These are phyloP conservation scores for Macrophya alboannulata DNA, from an alignment of 2,888 invertebrate genomes.

Conservation along the genomic window DNA sequence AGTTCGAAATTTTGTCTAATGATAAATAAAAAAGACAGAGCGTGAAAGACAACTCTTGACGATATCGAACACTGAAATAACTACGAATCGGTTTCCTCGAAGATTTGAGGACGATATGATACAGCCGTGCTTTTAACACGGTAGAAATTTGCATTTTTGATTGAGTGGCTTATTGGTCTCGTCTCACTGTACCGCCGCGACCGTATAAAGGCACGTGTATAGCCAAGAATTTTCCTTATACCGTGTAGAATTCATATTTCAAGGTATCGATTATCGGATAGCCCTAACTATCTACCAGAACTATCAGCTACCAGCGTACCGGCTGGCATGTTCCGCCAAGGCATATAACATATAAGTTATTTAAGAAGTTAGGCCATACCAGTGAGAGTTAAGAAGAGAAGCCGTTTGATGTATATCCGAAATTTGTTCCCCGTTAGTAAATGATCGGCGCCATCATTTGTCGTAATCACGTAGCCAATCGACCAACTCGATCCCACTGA, in stretches of 20 bases:
- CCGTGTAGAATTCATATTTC: conserved; percentile 47
- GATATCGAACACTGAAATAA: background rate
- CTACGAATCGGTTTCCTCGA: background rate
- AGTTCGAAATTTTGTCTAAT: too few relatives aligned
- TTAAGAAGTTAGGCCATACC: background rate
- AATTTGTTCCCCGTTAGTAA: conserved; percentile 41
- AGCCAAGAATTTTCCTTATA: background rate
- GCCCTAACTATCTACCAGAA: conserved; percentile 28
- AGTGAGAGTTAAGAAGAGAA: background rate
- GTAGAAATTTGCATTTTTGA: conserved; percentile 36
- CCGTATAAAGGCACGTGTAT: background rate
- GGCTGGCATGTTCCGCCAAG: background rate
- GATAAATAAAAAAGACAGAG: too few relatives aligned
- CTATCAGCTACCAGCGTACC: background rate
- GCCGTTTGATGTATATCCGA: conserved; percentile 47
- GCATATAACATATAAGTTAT: background rate
- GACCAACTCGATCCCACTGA: conserved; percentile 15
- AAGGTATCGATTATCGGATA: conserved; percentile 45
- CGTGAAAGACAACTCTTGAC: background rate
- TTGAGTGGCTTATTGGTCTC: conserved; percentile 8
- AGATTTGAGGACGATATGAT: background rate
- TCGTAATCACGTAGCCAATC: conserved; percentile 40
- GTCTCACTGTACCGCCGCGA: background rate
- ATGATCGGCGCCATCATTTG: conserved; percentile 52
- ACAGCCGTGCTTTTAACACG: background rate